Percentiles rank a stretch among this genome's conserved stretches.
Conservation (phyloP, 2,797 vertebrate genomes). For the Echeneis naucrates region DNA sequence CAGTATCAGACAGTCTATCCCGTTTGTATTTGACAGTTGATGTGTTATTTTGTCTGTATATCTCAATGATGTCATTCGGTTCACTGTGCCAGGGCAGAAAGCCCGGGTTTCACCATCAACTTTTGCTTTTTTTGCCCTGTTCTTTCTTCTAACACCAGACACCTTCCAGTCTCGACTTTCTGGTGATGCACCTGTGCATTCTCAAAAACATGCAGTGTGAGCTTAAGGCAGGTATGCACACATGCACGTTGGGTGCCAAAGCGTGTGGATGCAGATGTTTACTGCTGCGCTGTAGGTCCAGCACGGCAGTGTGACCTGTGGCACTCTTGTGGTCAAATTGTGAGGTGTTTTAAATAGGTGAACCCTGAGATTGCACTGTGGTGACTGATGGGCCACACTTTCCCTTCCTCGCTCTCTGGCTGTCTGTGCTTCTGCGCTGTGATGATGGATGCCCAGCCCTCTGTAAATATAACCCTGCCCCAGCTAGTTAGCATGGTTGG, state of each 20-base stretch:
- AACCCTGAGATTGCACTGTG: slow-evolving; percentile 69
- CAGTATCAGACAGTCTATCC: slow-evolving; percentile 71
- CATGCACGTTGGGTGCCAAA: slow-evolving; percentile 20
- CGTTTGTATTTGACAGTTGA: slow-evolving; percentile 72
- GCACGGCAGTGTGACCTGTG: slow-evolving; percentile 54
- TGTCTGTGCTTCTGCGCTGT: slow-evolving; percentile 71
- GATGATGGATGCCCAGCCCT: slow-evolving; percentile 82
- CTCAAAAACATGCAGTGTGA: slow-evolving; percentile 25
- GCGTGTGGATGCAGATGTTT: slow-evolving; percentile 37
- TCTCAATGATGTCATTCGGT: slow-evolving; percentile 80
- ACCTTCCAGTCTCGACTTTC: slow-evolving; percentile 28
- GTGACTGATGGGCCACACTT: slow-evolving; percentile 82
- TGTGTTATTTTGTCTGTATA: slow-evolving; percentile 70
- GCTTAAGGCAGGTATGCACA: slow-evolving; percentile 16
- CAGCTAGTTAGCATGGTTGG: slow-evolving; percentile 86
- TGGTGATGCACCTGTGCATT: slow-evolving; percentile 27
- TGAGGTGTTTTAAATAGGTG: slow-evolving; percentile 77
- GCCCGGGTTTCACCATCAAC: slow-evolving; percentile 63
- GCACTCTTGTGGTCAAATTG: slow-evolving; percentile 71
- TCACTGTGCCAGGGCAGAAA: slow-evolving; percentile 74
- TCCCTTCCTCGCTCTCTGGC: slow-evolving; percentile 77
- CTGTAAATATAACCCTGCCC: slow-evolving; percentile 84
- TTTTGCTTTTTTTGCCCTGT: slow-evolving; percentile 25
- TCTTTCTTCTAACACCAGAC: slow-evolving; percentile 46
- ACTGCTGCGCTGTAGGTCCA: slow-evolving; percentile 53